Evolutionary conservation across 2,113 vertebrate genomes (phyloP).

Genomic region (Bungarus multicinctus): DNA sequence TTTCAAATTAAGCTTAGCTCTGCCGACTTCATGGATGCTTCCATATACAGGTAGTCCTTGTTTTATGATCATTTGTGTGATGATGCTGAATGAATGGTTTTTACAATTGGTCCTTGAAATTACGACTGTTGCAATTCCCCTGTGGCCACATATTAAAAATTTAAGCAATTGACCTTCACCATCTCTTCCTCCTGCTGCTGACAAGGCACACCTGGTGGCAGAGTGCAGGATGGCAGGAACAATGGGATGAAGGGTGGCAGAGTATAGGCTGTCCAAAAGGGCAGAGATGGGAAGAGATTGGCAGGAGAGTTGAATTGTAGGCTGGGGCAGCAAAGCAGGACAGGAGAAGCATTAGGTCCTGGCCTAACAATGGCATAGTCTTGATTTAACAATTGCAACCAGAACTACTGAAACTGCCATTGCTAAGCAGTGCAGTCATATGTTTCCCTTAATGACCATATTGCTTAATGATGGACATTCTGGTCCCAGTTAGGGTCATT

Average conservation of each 20-base stretch:
- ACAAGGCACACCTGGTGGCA: neutral
- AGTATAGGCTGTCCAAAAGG: neutral
- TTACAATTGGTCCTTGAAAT: neutral
- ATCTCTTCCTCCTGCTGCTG: neutral
- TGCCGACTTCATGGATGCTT: neutral
- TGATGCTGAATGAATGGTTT: neutral
- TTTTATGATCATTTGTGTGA: neutral
- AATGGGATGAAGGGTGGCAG: neutral
- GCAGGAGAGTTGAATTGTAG: neutral
- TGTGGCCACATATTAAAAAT: neutral
- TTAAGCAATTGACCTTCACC: neutral
- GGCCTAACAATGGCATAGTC: neutral
- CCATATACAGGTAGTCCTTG: neutral
- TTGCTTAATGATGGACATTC: neutral
- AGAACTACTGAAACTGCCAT: neutral
- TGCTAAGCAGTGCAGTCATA: neutral
- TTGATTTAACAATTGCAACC: neutral
- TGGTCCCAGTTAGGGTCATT: neutral
- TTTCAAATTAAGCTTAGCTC: neutral
- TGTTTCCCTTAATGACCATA: neutral
- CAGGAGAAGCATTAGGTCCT: neutral
- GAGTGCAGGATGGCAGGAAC: neutral
- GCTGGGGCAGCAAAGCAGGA: neutral
- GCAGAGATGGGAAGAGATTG: neutral
- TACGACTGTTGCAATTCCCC: neutral